These are phyloP conservation scores for Acanthosepion lycidas DNA, from an alignment of 2,888 invertebrate genomes.

Conservation along the genomic window DNA sequence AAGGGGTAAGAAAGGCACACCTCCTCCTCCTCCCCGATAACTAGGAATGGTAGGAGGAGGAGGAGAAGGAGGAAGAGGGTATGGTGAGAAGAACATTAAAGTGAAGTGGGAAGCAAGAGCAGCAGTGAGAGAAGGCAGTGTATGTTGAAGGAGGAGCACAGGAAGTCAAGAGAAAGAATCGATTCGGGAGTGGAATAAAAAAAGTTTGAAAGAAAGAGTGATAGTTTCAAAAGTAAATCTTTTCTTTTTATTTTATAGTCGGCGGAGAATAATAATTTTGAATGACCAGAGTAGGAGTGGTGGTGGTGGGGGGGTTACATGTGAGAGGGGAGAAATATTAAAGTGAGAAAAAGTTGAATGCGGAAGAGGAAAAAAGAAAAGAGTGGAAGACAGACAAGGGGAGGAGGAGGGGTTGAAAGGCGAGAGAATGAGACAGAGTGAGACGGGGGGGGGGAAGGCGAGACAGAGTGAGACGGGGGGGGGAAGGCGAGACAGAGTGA, in stretches of 20 bases:
- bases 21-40: neutral
- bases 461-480: neutral
- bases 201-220: neutral
- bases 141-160: neutral
- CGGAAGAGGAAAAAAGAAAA: constrained; percentile 41
- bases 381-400: constrained; percentile 46
- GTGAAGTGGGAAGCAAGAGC: neutral
- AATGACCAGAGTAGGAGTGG: too few species aligned
- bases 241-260: too few species aligned
- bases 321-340: neutral
- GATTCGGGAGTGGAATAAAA: neutral
- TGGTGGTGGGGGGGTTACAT: neutral
- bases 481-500: neutral
- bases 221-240: neutral
- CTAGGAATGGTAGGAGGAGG: too few species aligned
- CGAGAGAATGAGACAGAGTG: constrained; percentile 44
- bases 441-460: neutral
- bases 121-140: neutral
- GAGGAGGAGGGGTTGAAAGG: constrained; percentile 43
- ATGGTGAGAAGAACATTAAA: neutral
- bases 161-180: neutral
- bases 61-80: neutral
- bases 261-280: too few species aligned
- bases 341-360: neutral
- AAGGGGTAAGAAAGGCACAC: neutral